A percentile compares a stretch with the other conserved stretches of the same genome.
phyloP scores from a whole-genome alignment of 2,888 invertebrate species.

The Limnephilus rhombicus region DNA sequence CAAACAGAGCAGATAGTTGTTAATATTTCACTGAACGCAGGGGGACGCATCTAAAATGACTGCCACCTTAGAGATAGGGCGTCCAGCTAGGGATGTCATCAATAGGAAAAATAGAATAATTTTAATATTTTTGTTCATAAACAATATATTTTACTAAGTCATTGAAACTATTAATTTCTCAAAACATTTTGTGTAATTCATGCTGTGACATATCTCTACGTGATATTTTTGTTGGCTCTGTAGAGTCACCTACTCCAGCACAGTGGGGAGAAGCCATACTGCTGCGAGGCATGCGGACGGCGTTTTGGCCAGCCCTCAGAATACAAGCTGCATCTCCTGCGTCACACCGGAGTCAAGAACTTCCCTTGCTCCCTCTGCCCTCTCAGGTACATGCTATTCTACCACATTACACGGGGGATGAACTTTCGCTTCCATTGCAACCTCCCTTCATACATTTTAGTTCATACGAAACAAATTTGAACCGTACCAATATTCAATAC shows the following conservation, averaged over 20 bases:
- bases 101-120: too few species aligned
- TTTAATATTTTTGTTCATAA: too few species aligned
- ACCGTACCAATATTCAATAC: neutral
- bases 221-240: neutral
- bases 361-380: constrained; percentile 61
- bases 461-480: neutral
- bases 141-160: too few species aligned
- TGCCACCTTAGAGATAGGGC: neutral
- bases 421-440: neutral
- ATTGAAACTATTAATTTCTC: neutral
- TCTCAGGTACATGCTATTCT: constrained; percentile 50
- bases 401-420: neutral
- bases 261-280: constrained; percentile 64
- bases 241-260: constrained; percentile 63
- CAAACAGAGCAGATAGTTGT: neutral
- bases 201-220: neutral
- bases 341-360: constrained; percentile 63
- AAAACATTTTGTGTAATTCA: neutral
- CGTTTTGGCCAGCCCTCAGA: constrained; percentile 62
- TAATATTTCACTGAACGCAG: neutral
- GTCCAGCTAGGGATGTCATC: too few species aligned
- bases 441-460: neutral
- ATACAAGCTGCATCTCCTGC: constrained; percentile 63
- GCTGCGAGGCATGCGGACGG: constrained; percentile 59
- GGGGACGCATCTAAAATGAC: neutral